Percentiles rank a stretch among this genome's conserved stretches.
Evolutionary conservation across 37 sponge, comb jelly and placozoan species (phyloP).

Genomic region (Diacarnus erythraeanus): DNA sequence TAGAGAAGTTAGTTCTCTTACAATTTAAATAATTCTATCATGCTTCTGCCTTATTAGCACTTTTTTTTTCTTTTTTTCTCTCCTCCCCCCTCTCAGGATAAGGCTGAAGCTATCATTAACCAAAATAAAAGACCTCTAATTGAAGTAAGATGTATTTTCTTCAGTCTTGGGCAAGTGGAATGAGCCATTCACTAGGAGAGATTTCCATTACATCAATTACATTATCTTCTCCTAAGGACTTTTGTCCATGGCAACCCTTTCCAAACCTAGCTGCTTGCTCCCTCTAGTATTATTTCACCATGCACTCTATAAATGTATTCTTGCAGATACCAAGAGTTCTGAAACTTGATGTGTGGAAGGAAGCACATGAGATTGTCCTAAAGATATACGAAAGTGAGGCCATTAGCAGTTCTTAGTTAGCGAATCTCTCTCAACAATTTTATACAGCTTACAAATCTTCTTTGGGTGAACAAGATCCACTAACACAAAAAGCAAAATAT

Average conservation of each 20-base stretch:
- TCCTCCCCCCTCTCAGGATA: neutral
- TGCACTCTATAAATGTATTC: neutral
- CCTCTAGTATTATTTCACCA: no score
- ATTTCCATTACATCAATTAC: no score
- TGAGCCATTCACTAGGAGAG: no score
- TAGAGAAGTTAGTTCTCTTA: no score
- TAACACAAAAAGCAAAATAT: constrained; percentile 20
- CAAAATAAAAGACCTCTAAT: neutral
- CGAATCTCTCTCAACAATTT: neutral
- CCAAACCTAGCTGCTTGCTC: no score
- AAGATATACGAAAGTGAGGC: constrained; percentile 21
- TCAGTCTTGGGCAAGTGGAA: no score
- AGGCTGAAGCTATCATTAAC: neutral
- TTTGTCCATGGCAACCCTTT: no score
- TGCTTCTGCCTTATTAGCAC: no score
- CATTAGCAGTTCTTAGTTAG: neutral
- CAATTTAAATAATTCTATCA: no score
- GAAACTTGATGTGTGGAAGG: constrained; percentile 31
- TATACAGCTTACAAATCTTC: constrained; percentile 37
- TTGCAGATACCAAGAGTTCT: constrained; percentile 36
- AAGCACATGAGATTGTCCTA: constrained; percentile 22
- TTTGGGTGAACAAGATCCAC: constrained; percentile 20
- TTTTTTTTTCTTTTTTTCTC: no score
- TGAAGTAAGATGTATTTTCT: neutral
- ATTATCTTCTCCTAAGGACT: no score